A percentile compares a stretch with the other conserved stretches of the same genome.
Conservation (phyloP, 1,140 invertebrate species). For the Drosophila ficusphila region DNA sequence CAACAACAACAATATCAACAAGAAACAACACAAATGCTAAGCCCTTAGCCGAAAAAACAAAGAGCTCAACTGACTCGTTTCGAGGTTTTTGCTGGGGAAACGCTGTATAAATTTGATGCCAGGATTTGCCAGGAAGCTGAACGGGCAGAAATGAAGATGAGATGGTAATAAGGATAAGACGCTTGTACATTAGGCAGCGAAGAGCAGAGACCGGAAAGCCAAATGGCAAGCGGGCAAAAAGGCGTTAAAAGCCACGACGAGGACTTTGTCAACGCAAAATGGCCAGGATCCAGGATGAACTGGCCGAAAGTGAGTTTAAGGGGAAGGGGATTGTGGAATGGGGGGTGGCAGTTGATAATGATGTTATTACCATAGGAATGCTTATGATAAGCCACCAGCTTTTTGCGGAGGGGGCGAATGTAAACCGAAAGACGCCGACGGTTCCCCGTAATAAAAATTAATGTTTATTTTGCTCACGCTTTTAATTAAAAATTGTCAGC, state of each 20-base stretch:
- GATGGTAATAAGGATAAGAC: constrained; percentile 77
- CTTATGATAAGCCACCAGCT: constrained; percentile 57
- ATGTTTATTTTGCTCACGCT: constrained; percentile 76
- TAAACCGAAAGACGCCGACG: not conserved
- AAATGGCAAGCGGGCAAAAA: constrained; percentile 32
- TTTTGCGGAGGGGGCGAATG: not conserved
- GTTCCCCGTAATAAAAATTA: constrained; percentile 73
- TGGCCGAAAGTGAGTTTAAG: constrained; percentile 15
- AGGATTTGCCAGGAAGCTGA: constrained; percentile 71
- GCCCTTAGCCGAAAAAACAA: constrained; percentile 47
- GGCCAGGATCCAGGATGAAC: constrained; percentile 15
- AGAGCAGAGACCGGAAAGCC: constrained; percentile 41
- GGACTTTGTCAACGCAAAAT: constrained; percentile 57
- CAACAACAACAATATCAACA: constrained; percentile 46
- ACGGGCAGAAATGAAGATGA: constrained; percentile 76
- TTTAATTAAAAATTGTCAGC: constrained; percentile 77
- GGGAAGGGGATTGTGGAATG: no score
- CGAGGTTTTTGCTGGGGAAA: constrained; percentile 59
- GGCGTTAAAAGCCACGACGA: constrained; percentile 69
- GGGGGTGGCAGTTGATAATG: constrained; percentile 59
- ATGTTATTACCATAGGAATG: constrained; percentile 79
- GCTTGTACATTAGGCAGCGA: constrained; percentile 64
- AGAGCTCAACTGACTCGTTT: constrained; percentile 51
- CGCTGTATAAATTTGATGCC: constrained; percentile 78
- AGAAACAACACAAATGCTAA: constrained; percentile 40